Conservation (phyloP, 1,140 invertebrate genomes). For the Popillia japonica region DNA sequence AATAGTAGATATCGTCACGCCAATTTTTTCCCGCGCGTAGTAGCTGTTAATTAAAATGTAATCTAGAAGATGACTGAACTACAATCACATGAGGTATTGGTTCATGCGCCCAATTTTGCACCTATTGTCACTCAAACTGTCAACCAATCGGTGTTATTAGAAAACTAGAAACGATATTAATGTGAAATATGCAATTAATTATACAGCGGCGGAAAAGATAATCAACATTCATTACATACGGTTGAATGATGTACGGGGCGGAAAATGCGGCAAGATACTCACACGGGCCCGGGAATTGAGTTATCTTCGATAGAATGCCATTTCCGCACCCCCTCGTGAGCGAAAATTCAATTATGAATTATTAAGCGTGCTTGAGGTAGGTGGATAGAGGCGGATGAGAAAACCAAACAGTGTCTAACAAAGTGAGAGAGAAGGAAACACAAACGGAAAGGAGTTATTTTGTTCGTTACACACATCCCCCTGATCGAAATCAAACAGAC, state of each 20-base stretch:
- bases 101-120: not conserved
- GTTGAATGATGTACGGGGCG: not conserved
- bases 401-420: not conserved
- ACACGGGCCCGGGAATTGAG: slow-evolving; percentile 6
- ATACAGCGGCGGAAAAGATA: slow-evolving; percentile 18
- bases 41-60: too few species aligned
- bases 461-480: slow-evolving; percentile 4
- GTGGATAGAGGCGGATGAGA: slow-evolving; percentile 15
- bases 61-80: too few species aligned
- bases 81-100: too few species aligned
- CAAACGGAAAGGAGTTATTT: slow-evolving; percentile 8
- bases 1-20: too few species aligned
- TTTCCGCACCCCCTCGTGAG: slow-evolving; percentile 31
- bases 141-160: not conserved
- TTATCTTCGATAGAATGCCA: slow-evolving; percentile 33
- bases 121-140: not conserved
- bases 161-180: slow-evolving; percentile 25
- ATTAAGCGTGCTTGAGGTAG: slow-evolving; percentile 24
- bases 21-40: too few species aligned
- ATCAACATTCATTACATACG: slow-evolving; percentile 30
- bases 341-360: slow-evolving; percentile 34
- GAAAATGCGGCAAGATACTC: slow-evolving; percentile 3
- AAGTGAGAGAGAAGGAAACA: not conserved
- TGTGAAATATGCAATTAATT: slow-evolving; percentile 24
- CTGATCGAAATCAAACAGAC: slow-evolving; percentile 28